These are phyloP conservation scores for Danio choprae DNA, from an alignment of 2,797 vertebrate genomes.

Conservation along the genomic window DNA sequence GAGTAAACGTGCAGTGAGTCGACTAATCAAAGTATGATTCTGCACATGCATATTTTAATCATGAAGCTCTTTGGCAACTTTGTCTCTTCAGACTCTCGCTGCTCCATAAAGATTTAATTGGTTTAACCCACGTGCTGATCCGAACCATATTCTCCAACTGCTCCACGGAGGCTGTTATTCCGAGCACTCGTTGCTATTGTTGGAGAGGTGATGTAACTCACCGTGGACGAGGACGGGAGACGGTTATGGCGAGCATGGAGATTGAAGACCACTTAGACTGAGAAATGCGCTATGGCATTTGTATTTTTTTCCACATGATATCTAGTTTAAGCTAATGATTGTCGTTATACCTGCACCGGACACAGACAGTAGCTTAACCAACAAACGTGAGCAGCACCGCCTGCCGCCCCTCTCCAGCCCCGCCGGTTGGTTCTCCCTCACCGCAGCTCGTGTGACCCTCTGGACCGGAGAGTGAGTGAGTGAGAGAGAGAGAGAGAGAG, in stretches of 20 bases:
- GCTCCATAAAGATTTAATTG: slow-evolving; percentile 40
- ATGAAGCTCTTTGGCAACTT: slow-evolving; percentile 12
- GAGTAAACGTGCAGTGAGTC: background rate
- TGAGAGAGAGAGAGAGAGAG: slow-evolving; percentile 26
- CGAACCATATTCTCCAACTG: slow-evolving; percentile 40
- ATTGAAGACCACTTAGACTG: too few species aligned
- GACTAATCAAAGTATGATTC: background rate
- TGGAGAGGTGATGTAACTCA: slow-evolving; percentile 52
- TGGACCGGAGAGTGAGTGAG: slow-evolving; percentile 30
- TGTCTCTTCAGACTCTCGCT: background rate
- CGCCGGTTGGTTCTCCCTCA: slow-evolving; percentile 70
- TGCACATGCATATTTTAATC: slow-evolving; percentile 1
- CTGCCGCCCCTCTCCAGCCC: slow-evolving; percentile 68
- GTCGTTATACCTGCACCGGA: background rate
- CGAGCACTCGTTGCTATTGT: slow-evolving; percentile 45
- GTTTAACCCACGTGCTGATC: slow-evolving; percentile 38
- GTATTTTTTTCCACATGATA: background rate
- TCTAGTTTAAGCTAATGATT: background rate
- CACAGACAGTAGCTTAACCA: slow-evolving; percentile 3
- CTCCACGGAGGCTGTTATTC: slow-evolving; percentile 24
- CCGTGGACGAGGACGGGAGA: slow-evolving; percentile 7
- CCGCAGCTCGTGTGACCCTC: slow-evolving; percentile 68
- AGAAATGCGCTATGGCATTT: background rate
- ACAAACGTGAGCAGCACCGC: slow-evolving; percentile 41
- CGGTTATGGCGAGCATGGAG: background rate